These are phyloP conservation scores for Thamnophis elegans DNA, from an alignment of 2,797 vertebrate genomes.

Conservation along the genomic window DNA sequence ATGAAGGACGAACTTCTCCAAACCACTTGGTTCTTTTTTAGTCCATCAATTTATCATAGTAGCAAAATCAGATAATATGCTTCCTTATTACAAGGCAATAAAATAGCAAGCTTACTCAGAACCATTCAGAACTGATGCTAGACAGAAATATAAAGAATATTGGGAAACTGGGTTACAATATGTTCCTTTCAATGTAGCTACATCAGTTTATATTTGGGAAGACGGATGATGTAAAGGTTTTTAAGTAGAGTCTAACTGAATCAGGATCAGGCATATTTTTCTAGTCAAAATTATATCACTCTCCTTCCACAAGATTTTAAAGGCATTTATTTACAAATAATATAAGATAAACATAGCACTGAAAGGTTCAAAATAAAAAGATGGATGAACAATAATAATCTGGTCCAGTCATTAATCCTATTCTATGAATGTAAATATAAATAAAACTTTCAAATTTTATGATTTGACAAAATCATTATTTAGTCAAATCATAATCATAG, in stretches of 20 bases:
- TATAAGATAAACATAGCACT: neutral
- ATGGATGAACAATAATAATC: neutral
- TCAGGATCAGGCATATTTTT: neutral
- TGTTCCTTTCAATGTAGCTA: neutral
- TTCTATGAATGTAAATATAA: neutral
- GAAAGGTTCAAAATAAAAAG: neutral
- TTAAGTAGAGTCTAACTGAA: neutral
- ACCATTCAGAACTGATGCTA: neutral
- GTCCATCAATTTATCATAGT: neutral
- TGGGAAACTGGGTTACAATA: neutral
- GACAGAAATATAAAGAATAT: neutral
- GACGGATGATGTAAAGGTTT: neutral
- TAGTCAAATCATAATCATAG: neutral
- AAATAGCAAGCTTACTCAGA: neutral
- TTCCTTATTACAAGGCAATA: neutral
- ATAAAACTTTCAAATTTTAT: neutral
- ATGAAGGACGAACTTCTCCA: neutral
- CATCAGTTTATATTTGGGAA: neutral
- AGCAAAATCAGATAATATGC: neutral
- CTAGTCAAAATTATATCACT: neutral
- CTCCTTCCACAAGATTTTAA: neutral
- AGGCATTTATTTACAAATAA: neutral
- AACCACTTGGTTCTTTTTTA: neutral
- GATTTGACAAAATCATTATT: neutral
- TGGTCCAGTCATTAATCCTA: neutral